A percentile compares a stretch with the other conserved stretches of the same genome.
Evolutionary conservation across 2,888 invertebrate species (phyloP).

Genomic region (Diarsia rubi): DNA sequence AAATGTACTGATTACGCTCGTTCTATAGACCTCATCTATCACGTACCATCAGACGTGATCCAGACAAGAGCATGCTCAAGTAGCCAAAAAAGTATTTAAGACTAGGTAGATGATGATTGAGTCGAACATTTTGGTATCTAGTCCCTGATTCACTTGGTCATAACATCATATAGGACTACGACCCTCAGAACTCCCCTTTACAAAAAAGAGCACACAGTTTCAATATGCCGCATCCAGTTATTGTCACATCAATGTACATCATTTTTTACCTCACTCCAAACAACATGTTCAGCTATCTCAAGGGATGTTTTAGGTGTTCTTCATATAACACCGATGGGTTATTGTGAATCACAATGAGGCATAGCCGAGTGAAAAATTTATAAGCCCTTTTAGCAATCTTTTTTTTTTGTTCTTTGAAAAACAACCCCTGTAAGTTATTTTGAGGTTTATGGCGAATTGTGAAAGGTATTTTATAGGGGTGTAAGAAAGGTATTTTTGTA

Average conservation of each 20-base stretch:
- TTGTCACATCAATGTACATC: background rate
- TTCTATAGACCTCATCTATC: too few relatives aligned
- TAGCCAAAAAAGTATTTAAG: too few relatives aligned
- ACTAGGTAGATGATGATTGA: background rate
- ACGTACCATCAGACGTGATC: too few relatives aligned
- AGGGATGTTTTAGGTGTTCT: slow-evolving; percentile 74
- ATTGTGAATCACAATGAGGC: slow-evolving; percentile 68
- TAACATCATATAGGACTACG: background rate
- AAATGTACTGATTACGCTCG: too few relatives aligned
- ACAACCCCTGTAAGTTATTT: slow-evolving; percentile 54
- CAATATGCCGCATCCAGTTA: slow-evolving; percentile 38
- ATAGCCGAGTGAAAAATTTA: slow-evolving; percentile 75
- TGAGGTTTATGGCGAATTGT: slow-evolving; percentile 60
- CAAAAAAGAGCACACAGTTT: background rate
- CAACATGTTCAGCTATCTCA: slow-evolving; percentile 66
- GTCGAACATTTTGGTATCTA: background rate
- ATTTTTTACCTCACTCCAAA: slow-evolving; percentile 46
- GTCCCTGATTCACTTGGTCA: background rate
- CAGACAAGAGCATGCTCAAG: too few relatives aligned
- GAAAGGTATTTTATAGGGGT: slow-evolving; percentile 46
- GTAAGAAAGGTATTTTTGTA: slow-evolving; percentile 20
- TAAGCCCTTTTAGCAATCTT: slow-evolving; percentile 71
- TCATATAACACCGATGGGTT: slow-evolving; percentile 69
- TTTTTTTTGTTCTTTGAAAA: slow-evolving; percentile 47
- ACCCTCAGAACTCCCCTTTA: background rate